phyloP scores from a whole-genome alignment of 2,797 vertebrate species.

The Taenioides sp. region DNA sequence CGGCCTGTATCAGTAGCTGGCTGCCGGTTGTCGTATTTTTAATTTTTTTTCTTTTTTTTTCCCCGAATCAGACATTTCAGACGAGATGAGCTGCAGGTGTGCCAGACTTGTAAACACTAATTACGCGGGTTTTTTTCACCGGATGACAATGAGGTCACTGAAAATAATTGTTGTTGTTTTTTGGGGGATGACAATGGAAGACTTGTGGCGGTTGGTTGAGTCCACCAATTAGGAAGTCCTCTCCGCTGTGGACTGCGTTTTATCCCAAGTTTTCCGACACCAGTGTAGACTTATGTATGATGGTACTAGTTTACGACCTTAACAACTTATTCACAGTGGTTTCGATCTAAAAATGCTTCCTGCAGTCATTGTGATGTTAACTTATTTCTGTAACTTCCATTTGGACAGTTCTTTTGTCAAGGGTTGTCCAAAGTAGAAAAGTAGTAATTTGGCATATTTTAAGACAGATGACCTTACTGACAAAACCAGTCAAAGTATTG shows the following conservation, averaged over 20 bases:
- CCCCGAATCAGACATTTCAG: conserved; percentile 34
- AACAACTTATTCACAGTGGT: background rate
- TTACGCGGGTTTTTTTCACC: conserved; percentile 89
- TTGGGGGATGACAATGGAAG: conserved; percentile 84
- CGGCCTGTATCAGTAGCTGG: conserved; percentile 93
- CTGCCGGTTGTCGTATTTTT: conserved; percentile 82
- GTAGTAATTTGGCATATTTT: background rate
- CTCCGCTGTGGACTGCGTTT: background rate
- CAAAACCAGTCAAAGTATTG: background rate
- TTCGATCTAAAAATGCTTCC: background rate
- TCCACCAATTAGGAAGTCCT: conserved; percentile 22
- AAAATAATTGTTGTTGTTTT: conserved; percentile 93
- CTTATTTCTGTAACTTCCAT: background rate
- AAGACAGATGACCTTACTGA: background rate
- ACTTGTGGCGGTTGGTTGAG: conserved; percentile 41
- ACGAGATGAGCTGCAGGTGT: conserved; percentile 97
- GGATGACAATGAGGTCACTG: conserved; percentile 96
- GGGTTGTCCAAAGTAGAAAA: background rate
- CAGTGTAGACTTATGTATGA: background rate
- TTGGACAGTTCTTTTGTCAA: background rate
- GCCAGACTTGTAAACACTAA: conserved; percentile 92
- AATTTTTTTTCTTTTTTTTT: background rate
- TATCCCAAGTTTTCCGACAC: background rate
- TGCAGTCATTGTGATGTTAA: background rate
- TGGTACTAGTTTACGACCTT: background rate